Evolutionary conservation across 2,888 invertebrate genomes (phyloP), one percentile per base, ranked within the genome.

Genomic region (Odontomyia ornata): DNA sequence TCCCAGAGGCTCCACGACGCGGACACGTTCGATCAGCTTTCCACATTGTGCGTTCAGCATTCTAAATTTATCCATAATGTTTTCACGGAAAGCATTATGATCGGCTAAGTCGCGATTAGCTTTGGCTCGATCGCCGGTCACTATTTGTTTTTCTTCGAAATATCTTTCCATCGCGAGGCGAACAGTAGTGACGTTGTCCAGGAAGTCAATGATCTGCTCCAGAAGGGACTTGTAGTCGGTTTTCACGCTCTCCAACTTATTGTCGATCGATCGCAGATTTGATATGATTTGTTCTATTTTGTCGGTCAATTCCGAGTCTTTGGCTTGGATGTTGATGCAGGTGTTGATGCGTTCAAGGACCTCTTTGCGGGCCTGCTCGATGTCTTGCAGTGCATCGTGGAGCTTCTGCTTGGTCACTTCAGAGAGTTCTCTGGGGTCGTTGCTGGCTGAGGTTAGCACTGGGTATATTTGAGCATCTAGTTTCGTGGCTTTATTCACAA

Each of bases 381-480:
- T 88, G 82, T 92, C 91, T 46, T 89, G 89, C 77, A 90, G 83
- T 71, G 91, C 89, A 21, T 87, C 86, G 62, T 87, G 83, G 62
- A 90, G 86, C 83, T 91, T 91, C 69, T 88, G 88, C 80, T 90
- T 89, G 9, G 92, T 87, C 82, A 89, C 89, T 36, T 86, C 84
- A 46, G 89, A 85, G 79, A 93, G 87, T 65, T 89, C 89, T 79
- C 87, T 87, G 15, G 92, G 89, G 80, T 89, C 89, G 62, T 89
- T 88, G 2, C 91, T 89, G 78, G 89, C 88, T 18, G 90, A 89
- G 67, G 90, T 91, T 80, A 94, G 90, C 67, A 93, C 89, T 25
- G 94, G 94, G 88, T 93, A 94, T 77, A 94, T 86, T 82, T 93
- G 92, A 67, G 90, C 89, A 83, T 93, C 92, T 82, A 93, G 88